phyloP scores from a whole-genome alignment of 2,113 vertebrate genomes.

The Semnornis frantzii region DNA sequence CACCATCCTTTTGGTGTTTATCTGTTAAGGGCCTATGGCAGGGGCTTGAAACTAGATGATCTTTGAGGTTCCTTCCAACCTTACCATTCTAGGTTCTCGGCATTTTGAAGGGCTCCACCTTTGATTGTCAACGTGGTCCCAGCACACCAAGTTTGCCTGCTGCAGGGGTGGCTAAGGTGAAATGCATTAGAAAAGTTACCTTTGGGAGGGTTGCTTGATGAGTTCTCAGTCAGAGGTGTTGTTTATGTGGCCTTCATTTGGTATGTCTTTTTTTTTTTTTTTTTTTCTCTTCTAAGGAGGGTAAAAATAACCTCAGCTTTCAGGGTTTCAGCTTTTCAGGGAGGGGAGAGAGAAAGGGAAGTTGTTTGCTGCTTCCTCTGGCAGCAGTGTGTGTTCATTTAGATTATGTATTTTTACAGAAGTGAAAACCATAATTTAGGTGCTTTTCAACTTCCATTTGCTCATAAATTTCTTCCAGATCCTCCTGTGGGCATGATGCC shows the following conservation, averaged over 20 bases:
- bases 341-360: not conserved
- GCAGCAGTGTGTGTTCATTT: slow-evolving; percentile 43
- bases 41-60: too few species aligned
- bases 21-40: not conserved
- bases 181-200: not conserved
- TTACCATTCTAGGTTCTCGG: not conserved
- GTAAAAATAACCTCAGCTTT: slow-evolving; percentile 51
- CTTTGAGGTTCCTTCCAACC: too few species aligned
- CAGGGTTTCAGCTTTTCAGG: not conserved
- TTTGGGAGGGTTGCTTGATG: not conserved
- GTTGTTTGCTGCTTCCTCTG: slow-evolving; percentile 58
- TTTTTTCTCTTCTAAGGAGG: not conserved
- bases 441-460: slow-evolving; percentile 48
- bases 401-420: slow-evolving; percentile 68
- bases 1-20: not conserved
- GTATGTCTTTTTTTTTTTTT: not conserved
- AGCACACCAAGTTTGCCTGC: not conserved
- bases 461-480: slow-evolving; percentile 58
- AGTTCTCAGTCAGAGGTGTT: not conserved
- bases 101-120: not conserved
- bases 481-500: slow-evolving; percentile 12
- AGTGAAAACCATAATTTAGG: slow-evolving; percentile 65
- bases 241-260: not conserved
- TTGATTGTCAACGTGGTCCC: not conserved
- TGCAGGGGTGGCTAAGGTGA: not conserved